Evolutionary conservation across 1,140 invertebrate species (phyloP), one percentile per base, ranked within the genome.

Genomic region (Drosophila baimaii): DNA sequence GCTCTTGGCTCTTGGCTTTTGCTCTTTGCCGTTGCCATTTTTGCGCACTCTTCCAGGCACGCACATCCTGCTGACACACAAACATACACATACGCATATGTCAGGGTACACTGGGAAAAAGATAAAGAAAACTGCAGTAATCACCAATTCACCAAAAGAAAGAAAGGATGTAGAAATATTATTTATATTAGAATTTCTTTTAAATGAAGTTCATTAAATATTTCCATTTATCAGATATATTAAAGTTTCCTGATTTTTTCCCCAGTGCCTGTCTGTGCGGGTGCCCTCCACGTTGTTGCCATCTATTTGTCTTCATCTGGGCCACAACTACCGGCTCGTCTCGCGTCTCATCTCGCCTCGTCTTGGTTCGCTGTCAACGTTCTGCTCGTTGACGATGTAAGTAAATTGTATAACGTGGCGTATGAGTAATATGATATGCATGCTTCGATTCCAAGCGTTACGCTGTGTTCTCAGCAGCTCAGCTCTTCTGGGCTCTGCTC

Each of bases 361-460:
- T 54, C 69, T 58, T 46, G 44, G 37, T 47, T 56, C 65, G 59
- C 69, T 81, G 73, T 73, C 74, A 74, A 66, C 77, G 74, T 85
- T 85, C 69, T 68, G 83, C 83, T 86, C 83, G 76, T 88, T 72
- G 76, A 88, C 72, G 64, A 83, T 89, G 64, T 80, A 77, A 88
- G 83, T 80, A 88, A 89, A 88, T 84, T 89, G 85, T 89, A 84
- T 89, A 84, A 89, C 85, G 80, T 89, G 84, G 84, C 84, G 80
- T 88, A 89, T 88, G 84, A 89, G 84, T 88, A 80, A 88, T 88
- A 80, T 68, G 84, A 89, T 88, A 88, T 88, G 85, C 84, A 89
- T 77, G 84, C 84, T 84, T 89, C 84, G 79, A 88, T 86, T 82
- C 82, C 41, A 19, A 57, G 72, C 62, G 78, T 54, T 76, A 52